Evolutionary conservation across 2,888 invertebrate species (phyloP), one percentile per base, ranked within the genome.

Genomic region (Chaetogeoica ovagalla): DNA sequence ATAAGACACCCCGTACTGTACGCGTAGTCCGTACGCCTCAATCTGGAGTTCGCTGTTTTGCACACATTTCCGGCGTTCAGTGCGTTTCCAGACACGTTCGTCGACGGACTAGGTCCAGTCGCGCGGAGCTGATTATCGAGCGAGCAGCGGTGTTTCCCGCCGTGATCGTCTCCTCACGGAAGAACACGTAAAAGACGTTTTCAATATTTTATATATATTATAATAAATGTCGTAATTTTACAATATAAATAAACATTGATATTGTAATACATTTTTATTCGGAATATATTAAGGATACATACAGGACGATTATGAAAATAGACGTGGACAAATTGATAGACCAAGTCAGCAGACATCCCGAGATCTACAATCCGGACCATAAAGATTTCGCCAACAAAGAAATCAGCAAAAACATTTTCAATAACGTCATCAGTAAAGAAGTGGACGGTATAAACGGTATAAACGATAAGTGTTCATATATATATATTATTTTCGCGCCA

Each of bases 41-140:
- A 65, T 65, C 55, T 21, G 37, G 21, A 65, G 48, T 48, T 48
- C 13, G 48, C 43, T 9, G 43, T 62, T 74, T 74, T 21, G 52
- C 55, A 65, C 55, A 65, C 55, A 65, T 74, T 74, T 74, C 52
- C 39, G 74, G 74, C 39, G 63, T n/a, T 74, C 74, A 74, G 74
- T 74, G 62, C 55, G 39, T 21, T 39, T 21, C 63, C 74, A 21
- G 37, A 2, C 55, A 55, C 37, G 65, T 11, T 65, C 55, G 17
- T 15, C 65, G 19, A 19, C 52, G 19, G 74, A 57, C 37, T 37
- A 4, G 4, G 11, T 48, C 62, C 9, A 15, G 52, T 7, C 4
- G 52, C 13, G 52, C 52, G 4, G 2, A 13, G 52, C 55, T 55
- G 6, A 0, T 11, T 19, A 19, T 55, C 55, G 19, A 4, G 55